A percentile compares a stretch with the other conserved stretches of the same genome.
These are phyloP conservation scores for Aleiodes testaceus DNA, from an alignment of 2,888 invertebrate species.

Conservation along the genomic window DNA sequence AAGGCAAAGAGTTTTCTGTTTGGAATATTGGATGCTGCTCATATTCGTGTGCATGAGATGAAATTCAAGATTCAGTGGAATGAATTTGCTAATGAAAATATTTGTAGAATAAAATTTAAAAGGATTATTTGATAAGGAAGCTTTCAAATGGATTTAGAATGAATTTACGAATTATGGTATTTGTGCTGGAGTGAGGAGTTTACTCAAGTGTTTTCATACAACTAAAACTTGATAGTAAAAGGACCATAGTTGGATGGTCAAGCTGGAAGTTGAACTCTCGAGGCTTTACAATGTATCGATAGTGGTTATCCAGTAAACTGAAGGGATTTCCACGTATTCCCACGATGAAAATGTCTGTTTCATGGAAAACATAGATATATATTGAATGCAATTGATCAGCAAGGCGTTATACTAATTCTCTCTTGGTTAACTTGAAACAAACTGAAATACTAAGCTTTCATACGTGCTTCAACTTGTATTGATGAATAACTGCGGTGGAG, in stretches of 20 bases:
- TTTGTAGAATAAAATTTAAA: no score
- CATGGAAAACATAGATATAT: constrained; percentile 1
- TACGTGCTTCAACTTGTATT: neutral
- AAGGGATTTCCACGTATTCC: constrained; percentile 23
- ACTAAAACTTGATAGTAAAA: constrained; percentile 29
- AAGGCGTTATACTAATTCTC: constrained; percentile 15
- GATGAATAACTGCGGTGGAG: neutral
- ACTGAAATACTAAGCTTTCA: constrained; percentile 2
- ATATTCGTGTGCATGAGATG: no score
- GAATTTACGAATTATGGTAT: neutral
- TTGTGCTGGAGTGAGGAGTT: neutral
- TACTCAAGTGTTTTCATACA: constrained; percentile 11
- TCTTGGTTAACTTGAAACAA: constrained; percentile 10
- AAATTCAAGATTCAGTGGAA: no score
- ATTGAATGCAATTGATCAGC: constrained; percentile 17
- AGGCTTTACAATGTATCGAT: constrained; percentile 37
- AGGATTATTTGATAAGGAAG: neutral
- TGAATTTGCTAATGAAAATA: no score
- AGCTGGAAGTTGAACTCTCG: constrained; percentile 16
- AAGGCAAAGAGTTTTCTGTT: no score
- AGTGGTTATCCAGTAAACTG: constrained; percentile 30
- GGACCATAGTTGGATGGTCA: neutral
- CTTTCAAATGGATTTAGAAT: neutral
- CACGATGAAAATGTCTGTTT: constrained; percentile 19
- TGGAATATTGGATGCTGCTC: no score